A percentile compares a stretch with the other conserved stretches of the same genome.
Conservation (phyloP, 2,113 vertebrate species). For the Myrmecobius fasciatus region DNA sequence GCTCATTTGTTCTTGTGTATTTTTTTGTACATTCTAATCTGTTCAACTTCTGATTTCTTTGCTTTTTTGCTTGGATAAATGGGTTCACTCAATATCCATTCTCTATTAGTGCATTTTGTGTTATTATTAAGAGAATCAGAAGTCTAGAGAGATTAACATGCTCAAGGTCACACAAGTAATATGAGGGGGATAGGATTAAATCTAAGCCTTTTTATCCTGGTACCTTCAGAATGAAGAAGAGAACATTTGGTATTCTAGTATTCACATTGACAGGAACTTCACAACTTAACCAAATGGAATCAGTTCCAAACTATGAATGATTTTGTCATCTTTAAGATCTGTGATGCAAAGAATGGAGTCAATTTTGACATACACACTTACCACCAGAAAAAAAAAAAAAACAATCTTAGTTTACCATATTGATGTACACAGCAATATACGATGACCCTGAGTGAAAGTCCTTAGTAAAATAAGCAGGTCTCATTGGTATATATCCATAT, state of each 20-base stretch:
- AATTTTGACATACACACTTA: background rate
- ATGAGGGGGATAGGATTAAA: background rate
- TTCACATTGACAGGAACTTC: background rate
- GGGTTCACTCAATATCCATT: background rate
- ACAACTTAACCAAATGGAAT: background rate
- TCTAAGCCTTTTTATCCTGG: background rate
- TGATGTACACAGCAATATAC: background rate
- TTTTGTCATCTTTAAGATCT: background rate
- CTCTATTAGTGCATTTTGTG: background rate
- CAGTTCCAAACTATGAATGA: background rate
- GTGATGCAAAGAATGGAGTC: background rate
- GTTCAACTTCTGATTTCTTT: background rate
- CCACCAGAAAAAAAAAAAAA: background rate
- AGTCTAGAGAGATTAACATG: no score
- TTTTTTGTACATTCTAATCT: background rate
- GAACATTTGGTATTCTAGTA: background rate
- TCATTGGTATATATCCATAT: background rate
- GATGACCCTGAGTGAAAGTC: background rate
- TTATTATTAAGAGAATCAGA: background rate
- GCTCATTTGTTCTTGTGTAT: background rate
- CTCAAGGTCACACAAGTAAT: background rate
- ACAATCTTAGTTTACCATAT: background rate
- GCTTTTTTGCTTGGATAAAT: background rate
- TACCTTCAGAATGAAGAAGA: background rate
- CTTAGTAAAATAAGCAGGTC: background rate